Evolutionary conservation across 2,113 vertebrate genomes (phyloP).

Genomic region (Philantomba maxwellii): DNA sequence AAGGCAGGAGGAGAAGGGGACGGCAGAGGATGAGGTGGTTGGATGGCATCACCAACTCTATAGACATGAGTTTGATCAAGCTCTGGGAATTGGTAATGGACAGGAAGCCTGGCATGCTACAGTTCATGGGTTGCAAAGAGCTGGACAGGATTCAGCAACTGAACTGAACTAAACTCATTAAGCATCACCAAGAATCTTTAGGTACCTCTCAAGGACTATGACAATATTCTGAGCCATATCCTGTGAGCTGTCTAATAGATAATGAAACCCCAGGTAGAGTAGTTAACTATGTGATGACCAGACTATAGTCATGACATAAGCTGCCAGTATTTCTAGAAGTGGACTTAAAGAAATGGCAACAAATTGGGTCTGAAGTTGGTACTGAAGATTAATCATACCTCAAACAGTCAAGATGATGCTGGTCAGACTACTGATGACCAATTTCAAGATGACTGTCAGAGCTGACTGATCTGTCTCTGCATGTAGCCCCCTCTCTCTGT

Average conservation of each 20-base stretch:
- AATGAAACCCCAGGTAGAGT: neutral
- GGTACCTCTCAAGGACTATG: neutral
- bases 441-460: neutral
- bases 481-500: neutral
- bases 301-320: neutral
- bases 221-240: neutral
- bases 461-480: neutral
- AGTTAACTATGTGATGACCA: neutral
- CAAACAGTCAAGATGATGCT: neutral
- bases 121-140: neutral
- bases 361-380: neutral
- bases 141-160: neutral
- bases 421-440: neutral
- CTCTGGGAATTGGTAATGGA: neutral
- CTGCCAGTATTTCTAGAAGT: neutral
- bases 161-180: neutral
- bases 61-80: neutral
- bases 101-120: neutral
- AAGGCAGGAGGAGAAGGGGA: neutral
- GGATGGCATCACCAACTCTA: neutral
- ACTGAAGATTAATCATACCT: neutral
- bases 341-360: neutral
- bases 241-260: neutral
- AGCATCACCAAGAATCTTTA: neutral
- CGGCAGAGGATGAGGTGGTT: neutral